These are phyloP conservation scores for Echinometra lucunter DNA, from an alignment of 53 echinoderm and acorn worm genomes.

Conservation along the genomic window DNA sequence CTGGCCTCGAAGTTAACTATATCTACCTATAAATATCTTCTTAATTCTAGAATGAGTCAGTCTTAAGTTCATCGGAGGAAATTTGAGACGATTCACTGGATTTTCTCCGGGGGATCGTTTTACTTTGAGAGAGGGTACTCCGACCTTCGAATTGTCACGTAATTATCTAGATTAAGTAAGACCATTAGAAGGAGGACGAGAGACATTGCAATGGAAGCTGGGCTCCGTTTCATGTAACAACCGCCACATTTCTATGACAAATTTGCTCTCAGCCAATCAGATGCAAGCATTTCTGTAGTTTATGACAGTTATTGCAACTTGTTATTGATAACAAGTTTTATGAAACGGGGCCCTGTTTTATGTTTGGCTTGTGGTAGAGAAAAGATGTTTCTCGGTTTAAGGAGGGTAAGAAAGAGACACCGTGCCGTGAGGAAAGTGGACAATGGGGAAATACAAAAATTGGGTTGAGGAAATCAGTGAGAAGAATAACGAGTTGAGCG, in stretches of 20 bases:
- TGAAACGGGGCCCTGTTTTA: background rate
- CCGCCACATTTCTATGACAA: too few species aligned
- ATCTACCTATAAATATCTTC: too few species aligned
- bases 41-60: too few species aligned
- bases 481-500: background rate
- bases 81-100: background rate
- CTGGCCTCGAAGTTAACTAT: too few species aligned
- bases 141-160: background rate
- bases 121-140: background rate
- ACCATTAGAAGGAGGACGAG: background rate
- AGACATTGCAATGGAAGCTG: too few species aligned
- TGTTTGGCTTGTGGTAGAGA: background rate
- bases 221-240: too few species aligned
- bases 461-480: background rate
- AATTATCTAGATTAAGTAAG: constrained; percentile 16
- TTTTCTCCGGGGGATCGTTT: background rate
- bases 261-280: too few species aligned
- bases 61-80: background rate
- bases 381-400: background rate
- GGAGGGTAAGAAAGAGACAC: background rate
- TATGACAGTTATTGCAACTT: too few species aligned
- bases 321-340: too few species aligned
- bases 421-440: background rate
- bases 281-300: too few species aligned
- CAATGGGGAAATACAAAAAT: background rate